Conservation (phyloP, 23 tunicate genomes). For the Corella eumyota region DNA sequence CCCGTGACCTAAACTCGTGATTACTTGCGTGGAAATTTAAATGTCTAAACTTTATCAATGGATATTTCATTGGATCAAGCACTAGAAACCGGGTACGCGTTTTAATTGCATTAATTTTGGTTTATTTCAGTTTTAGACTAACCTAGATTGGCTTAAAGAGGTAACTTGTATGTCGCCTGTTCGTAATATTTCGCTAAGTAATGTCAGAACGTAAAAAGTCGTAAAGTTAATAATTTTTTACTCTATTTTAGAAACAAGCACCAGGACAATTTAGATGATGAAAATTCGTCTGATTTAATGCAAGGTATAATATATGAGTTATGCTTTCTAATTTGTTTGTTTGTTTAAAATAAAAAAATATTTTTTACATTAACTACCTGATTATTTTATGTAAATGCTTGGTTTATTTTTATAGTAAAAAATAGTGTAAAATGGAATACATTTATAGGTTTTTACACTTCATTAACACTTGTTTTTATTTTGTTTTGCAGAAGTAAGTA, state of each 20-base stretch:
- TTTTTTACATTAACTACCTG: too few species aligned
- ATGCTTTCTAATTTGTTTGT: too few species aligned
- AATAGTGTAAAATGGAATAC: too few species aligned
- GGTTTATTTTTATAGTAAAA: too few species aligned
- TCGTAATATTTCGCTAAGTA: too few species aligned
- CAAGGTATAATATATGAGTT: too few species aligned
- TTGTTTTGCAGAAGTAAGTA: too few species aligned
- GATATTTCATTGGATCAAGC: slow-evolving; percentile 71
- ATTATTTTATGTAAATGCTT: too few species aligned
- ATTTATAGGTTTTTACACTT: too few species aligned
- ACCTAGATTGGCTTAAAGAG: not conserved
- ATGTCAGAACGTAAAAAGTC: not conserved
- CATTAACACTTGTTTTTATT: too few species aligned
- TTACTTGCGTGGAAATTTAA: slow-evolving; percentile 85
- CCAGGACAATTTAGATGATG: slow-evolving; percentile 31
- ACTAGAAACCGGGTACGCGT: slow-evolving; percentile 46
- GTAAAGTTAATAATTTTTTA: not conserved
- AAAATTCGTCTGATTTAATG: slow-evolving; percentile 16
- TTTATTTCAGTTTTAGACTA: not conserved
- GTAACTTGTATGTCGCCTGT: too few species aligned
- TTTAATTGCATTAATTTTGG: not conserved
- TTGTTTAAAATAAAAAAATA: too few species aligned
- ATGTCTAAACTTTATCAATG: slow-evolving; percentile 52
- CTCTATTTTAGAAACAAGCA: slow-evolving; percentile 31
- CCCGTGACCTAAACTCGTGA: slow-evolving; percentile 99